A percentile compares a stretch with the other conserved stretches of the same genome.
Conservation (phyloP, 2,888 invertebrate species). For the Amblyjoppa proteus region DNA sequence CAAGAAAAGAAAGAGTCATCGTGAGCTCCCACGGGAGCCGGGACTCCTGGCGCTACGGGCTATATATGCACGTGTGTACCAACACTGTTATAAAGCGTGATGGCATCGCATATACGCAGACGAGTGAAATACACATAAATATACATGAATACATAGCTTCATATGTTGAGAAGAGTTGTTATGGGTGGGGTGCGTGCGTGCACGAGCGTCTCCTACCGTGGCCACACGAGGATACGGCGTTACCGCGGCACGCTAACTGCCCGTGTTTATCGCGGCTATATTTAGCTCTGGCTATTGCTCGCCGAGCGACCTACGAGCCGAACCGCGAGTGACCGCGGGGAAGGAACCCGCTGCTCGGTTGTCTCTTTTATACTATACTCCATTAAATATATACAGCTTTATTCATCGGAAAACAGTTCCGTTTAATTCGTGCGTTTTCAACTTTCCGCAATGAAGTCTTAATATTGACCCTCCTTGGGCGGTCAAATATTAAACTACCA, state of each 20-base stretch:
- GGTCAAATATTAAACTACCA: not conserved
- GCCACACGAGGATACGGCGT: slow-evolving; percentile 72
- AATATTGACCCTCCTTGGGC: not conserved
- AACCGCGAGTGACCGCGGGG: slow-evolving; percentile 61
- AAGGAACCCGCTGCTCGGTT: slow-evolving; percentile 57
- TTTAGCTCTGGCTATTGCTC: slow-evolving; percentile 81
- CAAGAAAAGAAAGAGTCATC: slow-evolving; percentile 2
- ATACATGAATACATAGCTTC: slow-evolving; percentile 21
- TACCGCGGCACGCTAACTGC: slow-evolving; percentile 80
- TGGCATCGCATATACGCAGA: not conserved
- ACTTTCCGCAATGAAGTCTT: not conserved
- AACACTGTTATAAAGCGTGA: slow-evolving; percentile 5
- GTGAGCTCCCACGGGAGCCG: slow-evolving; percentile 8
- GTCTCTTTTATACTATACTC: slow-evolving; percentile 44
- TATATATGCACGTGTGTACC: slow-evolving; percentile 27
- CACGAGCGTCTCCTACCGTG: slow-evolving; percentile 33
- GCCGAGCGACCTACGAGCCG: slow-evolving; percentile 76
- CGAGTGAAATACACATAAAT: slow-evolving; percentile 31
- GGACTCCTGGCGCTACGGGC: slow-evolving; percentile 19
- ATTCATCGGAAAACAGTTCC: slow-evolving; percentile 1
- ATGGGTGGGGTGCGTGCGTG: slow-evolving; percentile 26
- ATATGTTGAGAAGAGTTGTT: slow-evolving; percentile 18
- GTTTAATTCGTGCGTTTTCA: not conserved
- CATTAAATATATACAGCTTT: slow-evolving; percentile 41
- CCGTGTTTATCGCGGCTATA: slow-evolving; percentile 83